A percentile compares a stretch with the other conserved stretches of the same genome.
Conservation (phyloP, 2,888 invertebrate genomes). For the Eledona agricola region DNA sequence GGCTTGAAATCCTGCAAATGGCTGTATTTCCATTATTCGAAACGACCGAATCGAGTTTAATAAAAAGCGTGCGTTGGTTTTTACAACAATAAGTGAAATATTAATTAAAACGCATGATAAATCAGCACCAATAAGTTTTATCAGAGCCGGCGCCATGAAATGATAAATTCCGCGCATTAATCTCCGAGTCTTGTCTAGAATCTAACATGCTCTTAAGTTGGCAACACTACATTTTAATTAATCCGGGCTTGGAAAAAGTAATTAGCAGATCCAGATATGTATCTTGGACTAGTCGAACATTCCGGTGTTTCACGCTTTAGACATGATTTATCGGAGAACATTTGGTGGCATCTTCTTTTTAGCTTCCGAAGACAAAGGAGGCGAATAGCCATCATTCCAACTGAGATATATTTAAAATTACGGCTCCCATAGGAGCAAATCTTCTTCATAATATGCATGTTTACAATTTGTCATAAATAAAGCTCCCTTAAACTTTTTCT, state of each 20-base stretch:
- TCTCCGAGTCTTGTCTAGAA: constrained; percentile 47
- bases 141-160: constrained; percentile 33
- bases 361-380: constrained; percentile 49
- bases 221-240: constrained; percentile 56
- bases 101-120: constrained; percentile 41
- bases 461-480: constrained; percentile 46
- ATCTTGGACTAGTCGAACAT: constrained; percentile 41
- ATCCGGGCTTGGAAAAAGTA: constrained; percentile 57
- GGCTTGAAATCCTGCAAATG: constrained; percentile 11
- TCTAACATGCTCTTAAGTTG: constrained; percentile 46
- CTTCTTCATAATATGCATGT: constrained; percentile 42
- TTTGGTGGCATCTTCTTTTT: constrained; percentile 52
- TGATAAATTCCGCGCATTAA: constrained; percentile 46
- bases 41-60: constrained; percentile 17
- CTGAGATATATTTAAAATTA: constrained; percentile 43
- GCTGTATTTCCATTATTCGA: constrained; percentile 14
- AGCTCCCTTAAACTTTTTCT: constrained; percentile 35
- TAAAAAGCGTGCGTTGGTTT: constrained; percentile 21
- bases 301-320: constrained; percentile 40
- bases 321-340: constrained; percentile 52
- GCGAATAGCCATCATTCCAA: constrained; percentile 46
- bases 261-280: constrained; percentile 54
- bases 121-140: constrained; percentile 38
- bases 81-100: constrained; percentile 37
- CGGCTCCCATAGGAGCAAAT: constrained; percentile 37